phyloP scores from a whole-genome alignment of 1,140 invertebrate genomes.

The Heliconius congener region DNA sequence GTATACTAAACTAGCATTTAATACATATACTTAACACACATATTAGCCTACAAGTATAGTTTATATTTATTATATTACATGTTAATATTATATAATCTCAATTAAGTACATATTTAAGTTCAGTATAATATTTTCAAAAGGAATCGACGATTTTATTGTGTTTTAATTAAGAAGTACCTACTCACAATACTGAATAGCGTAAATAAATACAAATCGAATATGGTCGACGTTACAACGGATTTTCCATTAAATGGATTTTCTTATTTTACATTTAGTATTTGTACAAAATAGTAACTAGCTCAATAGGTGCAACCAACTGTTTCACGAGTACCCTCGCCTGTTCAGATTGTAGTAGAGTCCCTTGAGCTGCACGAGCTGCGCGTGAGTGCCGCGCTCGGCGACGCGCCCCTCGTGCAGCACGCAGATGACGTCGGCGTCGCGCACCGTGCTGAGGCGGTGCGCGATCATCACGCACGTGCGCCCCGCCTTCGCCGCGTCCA shows the following conservation, averaged over 20 bases:
- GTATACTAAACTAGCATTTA: not conserved
- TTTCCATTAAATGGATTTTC: too few relatives aligned
- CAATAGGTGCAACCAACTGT: not conserved
- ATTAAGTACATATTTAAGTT: conserved; percentile 1
- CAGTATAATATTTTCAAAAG: not conserved
- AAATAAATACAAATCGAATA: not conserved
- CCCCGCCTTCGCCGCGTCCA: conserved; percentile 84
- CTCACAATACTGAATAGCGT: not conserved
- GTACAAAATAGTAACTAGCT: too few relatives aligned
- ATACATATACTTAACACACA: not conserved
- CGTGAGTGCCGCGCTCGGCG: conserved; percentile 91
- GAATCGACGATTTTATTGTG: too few relatives aligned
- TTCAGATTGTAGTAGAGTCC: conserved; percentile 88
- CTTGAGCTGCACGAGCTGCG: conserved; percentile 86
- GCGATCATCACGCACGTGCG: conserved; percentile 89
- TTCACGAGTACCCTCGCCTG: conserved; percentile 50
- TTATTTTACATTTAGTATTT: too few relatives aligned
- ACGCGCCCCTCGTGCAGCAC: conserved; percentile 89
- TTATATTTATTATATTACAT: not conserved
- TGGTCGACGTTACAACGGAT: too few relatives aligned
- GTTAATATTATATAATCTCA: not conserved
- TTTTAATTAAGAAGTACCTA: too few relatives aligned
- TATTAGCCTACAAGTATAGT: not conserved
- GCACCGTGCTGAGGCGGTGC: conserved; percentile 87
- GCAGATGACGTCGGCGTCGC: conserved; percentile 89